Evolutionary conservation across 2,113 vertebrate genomes (phyloP).

Genomic region (Calypte anna): DNA sequence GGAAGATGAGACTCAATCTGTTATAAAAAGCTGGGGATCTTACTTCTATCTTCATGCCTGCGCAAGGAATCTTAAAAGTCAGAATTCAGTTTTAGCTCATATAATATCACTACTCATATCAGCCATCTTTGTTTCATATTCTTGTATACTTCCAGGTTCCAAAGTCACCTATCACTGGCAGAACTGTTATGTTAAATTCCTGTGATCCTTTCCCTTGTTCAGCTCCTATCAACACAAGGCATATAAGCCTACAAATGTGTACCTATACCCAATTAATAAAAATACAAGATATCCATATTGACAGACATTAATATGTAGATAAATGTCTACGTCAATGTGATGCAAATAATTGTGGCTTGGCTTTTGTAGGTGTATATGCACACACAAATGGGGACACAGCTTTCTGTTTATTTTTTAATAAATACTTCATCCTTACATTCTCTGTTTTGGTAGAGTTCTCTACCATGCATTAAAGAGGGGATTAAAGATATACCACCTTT

Average conservation of each 20-base stretch:
- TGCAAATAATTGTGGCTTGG: neutral
- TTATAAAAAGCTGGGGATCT: neutral
- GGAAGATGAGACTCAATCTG: constrained; percentile 21
- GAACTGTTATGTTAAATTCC: neutral
- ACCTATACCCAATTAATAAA: neutral
- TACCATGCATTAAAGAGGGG: neutral
- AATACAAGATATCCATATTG: neutral
- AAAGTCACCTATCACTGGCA: neutral
- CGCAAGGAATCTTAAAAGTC: neutral
- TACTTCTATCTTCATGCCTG: neutral
- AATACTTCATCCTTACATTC: neutral
- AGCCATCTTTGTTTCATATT: neutral
- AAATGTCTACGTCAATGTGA: neutral
- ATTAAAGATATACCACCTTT: neutral
- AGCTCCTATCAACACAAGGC: neutral
- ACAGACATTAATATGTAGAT: neutral
- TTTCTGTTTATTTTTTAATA: neutral
- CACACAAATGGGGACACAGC: neutral
- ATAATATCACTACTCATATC: neutral
- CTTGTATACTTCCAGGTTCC: neutral
- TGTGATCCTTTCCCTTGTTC: neutral
- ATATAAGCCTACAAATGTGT: neutral
- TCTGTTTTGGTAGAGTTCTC: neutral
- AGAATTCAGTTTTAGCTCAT: neutral
- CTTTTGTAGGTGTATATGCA: neutral